These are phyloP conservation scores for Agonopterix arenella DNA, from an alignment of 2,888 invertebrate species.

Conservation along the genomic window DNA sequence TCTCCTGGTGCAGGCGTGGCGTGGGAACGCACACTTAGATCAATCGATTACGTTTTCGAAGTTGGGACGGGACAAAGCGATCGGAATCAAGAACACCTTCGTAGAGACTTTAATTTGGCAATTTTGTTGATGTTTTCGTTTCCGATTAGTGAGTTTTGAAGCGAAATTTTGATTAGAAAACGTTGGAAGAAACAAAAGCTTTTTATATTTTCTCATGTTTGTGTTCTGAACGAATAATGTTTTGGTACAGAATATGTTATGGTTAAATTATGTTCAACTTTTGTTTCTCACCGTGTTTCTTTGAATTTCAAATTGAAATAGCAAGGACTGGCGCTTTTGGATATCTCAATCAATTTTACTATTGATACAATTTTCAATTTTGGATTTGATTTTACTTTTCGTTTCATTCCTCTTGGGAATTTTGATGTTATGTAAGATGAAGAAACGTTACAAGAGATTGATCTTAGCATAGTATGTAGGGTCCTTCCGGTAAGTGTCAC, in stretches of 20 bases:
- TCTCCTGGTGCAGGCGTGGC: conserved; percentile 82
- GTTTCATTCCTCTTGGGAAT: conserved; percentile 75
- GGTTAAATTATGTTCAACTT: conserved; percentile 15
- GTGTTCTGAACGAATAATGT: conserved; percentile 1
- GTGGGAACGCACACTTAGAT: conserved; percentile 76
- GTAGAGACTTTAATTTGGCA: conserved; percentile 4
- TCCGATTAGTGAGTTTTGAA: conserved; percentile 13
- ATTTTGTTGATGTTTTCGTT: conserved; percentile 31
- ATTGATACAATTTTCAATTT: conserved; percentile 38
- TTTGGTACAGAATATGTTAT: not conserved
- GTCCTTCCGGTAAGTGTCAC: conserved; percentile 54
- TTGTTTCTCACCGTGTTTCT: conserved; percentile 28
- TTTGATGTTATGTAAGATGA: conserved; percentile 45
- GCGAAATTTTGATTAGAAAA: conserved; percentile 15
- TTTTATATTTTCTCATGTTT: conserved; percentile 9
- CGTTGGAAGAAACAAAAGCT: conserved; percentile 28
- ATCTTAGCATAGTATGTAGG: conserved; percentile 62
- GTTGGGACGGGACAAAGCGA: conserved; percentile 29
- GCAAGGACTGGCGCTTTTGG: conserved; percentile 72
- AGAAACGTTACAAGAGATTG: conserved; percentile 51
- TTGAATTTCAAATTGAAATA: conserved; percentile 29
- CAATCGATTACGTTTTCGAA: conserved; percentile 73
- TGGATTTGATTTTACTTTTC: conserved; percentile 60
- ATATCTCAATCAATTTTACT: conserved; percentile 47
- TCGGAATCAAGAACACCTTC: conserved; percentile 47